Evolutionary conservation across 2,113 vertebrate species (phyloP).

Genomic region (Paradisaea rubra): DNA sequence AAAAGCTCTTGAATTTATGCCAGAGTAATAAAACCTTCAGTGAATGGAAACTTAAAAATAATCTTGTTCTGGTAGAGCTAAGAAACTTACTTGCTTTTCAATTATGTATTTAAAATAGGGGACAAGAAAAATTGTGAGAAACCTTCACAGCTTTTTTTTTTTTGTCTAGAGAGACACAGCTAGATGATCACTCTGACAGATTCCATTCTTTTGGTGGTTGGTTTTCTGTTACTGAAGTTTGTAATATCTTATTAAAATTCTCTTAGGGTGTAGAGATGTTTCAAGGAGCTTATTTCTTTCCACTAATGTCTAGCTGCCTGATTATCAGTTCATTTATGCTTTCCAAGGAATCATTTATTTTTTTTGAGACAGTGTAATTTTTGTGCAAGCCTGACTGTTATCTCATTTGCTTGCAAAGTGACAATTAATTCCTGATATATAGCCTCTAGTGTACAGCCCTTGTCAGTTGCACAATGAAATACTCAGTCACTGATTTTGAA

Average conservation of each 20-base stretch:
- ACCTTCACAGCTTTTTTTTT: background rate
- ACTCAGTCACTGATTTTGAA: slow-evolving; percentile 3
- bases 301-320: slow-evolving; percentile 23
- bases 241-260: slow-evolving; percentile 57
- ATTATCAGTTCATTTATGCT: slow-evolving; percentile 62
- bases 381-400: slow-evolving; percentile 50
- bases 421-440: slow-evolving; percentile 59
- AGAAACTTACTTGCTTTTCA: slow-evolving; percentile 26
- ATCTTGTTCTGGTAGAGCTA: background rate
- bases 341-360: slow-evolving; percentile 42
- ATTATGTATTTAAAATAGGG: slow-evolving; percentile 20
- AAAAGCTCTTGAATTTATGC: background rate
- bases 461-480: slow-evolving; percentile 35
- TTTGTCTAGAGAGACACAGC: background rate
- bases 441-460: background rate
- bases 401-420: slow-evolving; percentile 57
- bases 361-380: slow-evolving; percentile 57
- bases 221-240: slow-evolving; percentile 15
- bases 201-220: slow-evolving; percentile 22
- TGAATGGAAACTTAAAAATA: background rate
- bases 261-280: slow-evolving; percentile 22
- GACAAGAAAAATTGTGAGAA: background rate
- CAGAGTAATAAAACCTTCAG: background rate
- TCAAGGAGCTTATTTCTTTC: slow-evolving; percentile 35
- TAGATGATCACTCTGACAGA: background rate